Percentiles rank a stretch among this genome's conserved stretches.
Conservation (phyloP, 1,140 invertebrate species). For the Camponotus pennsylvanicus region DNA sequence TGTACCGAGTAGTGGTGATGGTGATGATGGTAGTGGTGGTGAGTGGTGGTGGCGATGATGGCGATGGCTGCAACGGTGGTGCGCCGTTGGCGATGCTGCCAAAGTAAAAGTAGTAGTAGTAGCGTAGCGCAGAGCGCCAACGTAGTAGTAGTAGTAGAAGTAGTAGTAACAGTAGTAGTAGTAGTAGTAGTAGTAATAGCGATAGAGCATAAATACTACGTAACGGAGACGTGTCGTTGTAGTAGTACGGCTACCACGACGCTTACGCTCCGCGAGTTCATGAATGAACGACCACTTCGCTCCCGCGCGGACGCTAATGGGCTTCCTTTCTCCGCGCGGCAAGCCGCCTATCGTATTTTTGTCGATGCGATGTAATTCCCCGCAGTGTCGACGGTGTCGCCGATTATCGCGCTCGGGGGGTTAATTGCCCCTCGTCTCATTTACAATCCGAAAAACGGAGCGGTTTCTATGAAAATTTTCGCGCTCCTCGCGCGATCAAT, state of each 20-base stretch:
- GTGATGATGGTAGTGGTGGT: conserved; percentile 36
- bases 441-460: conserved; percentile 18
- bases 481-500: not conserved
- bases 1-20: conserved; percentile 31
- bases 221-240: conserved; percentile 51
- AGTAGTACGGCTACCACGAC: conserved; percentile 60
- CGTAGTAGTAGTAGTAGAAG: not conserved
- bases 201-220: conserved; percentile 65
- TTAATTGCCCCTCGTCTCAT: conserved; percentile 34
- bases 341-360: conserved; percentile 70
- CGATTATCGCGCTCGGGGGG: conserved; percentile 44
- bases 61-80: conserved; percentile 39
- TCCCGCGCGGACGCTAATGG: conserved; percentile 79
- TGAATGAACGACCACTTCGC: conserved; percentile 82
- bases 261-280: conserved; percentile 74
- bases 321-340: conserved; percentile 73
- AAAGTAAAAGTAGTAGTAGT: conserved; percentile 48
- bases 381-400: conserved; percentile 10
- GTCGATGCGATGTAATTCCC: conserved; percentile 40
- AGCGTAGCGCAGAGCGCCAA: conserved; percentile 14
- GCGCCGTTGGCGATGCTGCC: conserved; percentile 14
- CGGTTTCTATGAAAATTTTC: not conserved
- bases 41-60: conserved; percentile 62
- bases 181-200: conserved; percentile 10
- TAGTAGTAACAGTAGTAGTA: not conserved